Evolutionary conservation across 2,113 vertebrate genomes (phyloP), one percentile per base, ranked within the genome.

Genomic region (Lonchura striata): DNA sequence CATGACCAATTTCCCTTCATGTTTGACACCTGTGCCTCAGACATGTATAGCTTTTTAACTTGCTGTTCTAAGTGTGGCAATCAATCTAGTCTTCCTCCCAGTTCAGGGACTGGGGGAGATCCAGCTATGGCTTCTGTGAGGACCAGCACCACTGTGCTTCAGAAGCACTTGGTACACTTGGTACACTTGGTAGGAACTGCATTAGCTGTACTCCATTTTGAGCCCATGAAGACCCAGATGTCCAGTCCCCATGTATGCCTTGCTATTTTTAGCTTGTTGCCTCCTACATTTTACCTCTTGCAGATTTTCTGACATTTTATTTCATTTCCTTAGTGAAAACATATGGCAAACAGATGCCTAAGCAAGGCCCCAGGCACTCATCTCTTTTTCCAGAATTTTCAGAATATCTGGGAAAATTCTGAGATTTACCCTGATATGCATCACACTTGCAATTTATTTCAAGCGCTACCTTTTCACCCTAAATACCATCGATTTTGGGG

Each of bases 341-440:
- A 92, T 95, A 96, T 90, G 93, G 92, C 85, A 94, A 95, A 96
- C 93, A 97, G 91, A 96, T 92, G 90, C 79, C 71, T 78, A 86
- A 95, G 82, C 41, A 88, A 41, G 79, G 85, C 85, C 88, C 14
- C 64, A 88, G 76, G 71, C 93, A 90, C 79, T n/a, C 54, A 74
- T 72, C 56, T 94, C 85, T 90, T 95, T 74, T 92, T 63, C 85
- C 64, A 95, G 82, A 53, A 47, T 87, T 88, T 93, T 70, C 71
- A 86, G 60, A 57, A 49, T 94, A 93, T 81, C 68, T 90, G 88
- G 90, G 92, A 90, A 96, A 92, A 96, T 70, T 82, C 60, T 52
- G 64, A 92, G 18, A 54, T 82, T 96, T 88, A 92, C 78, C 56
- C 82, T 91, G 44, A 78, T 90, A 93, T 19, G 37, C 16, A 59